Conservation (phyloP, 2,888 invertebrate genomes). For the Congeria kusceri region DNA sequence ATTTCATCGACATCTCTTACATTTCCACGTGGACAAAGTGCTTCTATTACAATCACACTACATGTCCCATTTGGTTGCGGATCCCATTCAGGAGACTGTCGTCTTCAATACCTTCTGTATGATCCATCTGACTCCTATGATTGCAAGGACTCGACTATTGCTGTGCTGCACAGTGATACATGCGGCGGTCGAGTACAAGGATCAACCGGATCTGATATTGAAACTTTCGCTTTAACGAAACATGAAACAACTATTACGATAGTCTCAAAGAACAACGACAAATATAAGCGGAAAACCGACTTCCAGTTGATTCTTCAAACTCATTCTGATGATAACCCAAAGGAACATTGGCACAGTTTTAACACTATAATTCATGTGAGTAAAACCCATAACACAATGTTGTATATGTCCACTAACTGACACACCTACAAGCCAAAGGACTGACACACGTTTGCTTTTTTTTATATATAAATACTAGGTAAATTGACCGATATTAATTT, state of each 20-base stretch:
- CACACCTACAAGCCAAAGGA: too few species aligned
- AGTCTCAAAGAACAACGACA: slow-evolving; percentile 33
- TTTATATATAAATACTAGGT: too few species aligned
- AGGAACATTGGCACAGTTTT: background rate
- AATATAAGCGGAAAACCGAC: slow-evolving; percentile 15
- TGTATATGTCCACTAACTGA: too few species aligned
- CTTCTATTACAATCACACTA: background rate
- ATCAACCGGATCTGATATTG: background rate
- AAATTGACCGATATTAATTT: too few species aligned
- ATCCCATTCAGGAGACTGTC: background rate
- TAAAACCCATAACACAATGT: too few species aligned
- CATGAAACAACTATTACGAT: slow-evolving; percentile 22
- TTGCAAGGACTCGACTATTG: slow-evolving; percentile 27
- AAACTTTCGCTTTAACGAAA: background rate
- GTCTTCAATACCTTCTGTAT: slow-evolving; percentile 16
- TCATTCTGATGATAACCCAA: slow-evolving; percentile 12
- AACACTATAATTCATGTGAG: slow-evolving; percentile 9
- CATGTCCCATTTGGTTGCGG: slow-evolving; percentile 37
- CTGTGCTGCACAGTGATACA: slow-evolving; percentile 11
- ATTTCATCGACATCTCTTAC: slow-evolving; percentile 8
- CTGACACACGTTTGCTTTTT: too few species aligned
- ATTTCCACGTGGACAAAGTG: slow-evolving; percentile 12
- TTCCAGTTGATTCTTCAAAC: slow-evolving; percentile 16
- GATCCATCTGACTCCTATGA: slow-evolving; percentile 28
- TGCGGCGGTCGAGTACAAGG: slow-evolving; percentile 22